Conservation (phyloP, 2,888 invertebrate species). For the Homarus gammarus region DNA sequence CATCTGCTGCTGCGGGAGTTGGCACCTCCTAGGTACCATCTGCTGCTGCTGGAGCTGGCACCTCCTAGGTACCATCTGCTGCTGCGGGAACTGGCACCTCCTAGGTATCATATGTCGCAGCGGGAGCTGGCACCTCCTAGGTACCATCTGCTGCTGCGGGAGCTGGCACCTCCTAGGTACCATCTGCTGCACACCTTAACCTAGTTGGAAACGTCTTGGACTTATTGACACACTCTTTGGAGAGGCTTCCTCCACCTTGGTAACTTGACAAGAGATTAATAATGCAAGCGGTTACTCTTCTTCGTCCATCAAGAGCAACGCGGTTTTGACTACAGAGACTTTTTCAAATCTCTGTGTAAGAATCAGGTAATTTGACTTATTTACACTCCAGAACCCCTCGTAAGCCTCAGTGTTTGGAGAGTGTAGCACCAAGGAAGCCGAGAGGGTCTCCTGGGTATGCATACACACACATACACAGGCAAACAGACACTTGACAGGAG, state of each 20-base stretch:
- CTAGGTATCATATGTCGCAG: not conserved
- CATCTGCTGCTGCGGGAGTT: no score
- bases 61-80: not conserved
- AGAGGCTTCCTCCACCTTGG: not conserved
- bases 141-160: not conserved
- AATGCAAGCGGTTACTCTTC: not conserved
- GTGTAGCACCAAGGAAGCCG: not conserved
- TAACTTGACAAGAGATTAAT: constrained; percentile 1
- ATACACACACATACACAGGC: not conserved
- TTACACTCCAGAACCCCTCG: not conserved
- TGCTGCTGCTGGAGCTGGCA: not conserved
- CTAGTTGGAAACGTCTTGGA: not conserved
- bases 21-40: no score
- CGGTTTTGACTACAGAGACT: not conserved
- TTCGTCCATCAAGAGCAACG: not conserved
- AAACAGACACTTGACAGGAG: not conserved
- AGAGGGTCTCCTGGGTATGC: not conserved
- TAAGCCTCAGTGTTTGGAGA: no score
- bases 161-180: not conserved
- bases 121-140: not conserved
- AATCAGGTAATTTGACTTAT: not conserved
- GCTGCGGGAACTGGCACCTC: not conserved
- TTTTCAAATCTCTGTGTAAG: not conserved
- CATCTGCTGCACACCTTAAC: not conserved
- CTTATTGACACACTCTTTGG: not conserved